phyloP scores from a whole-genome alignment of 2,888 invertebrate species.

The Fragum fragum region DNA sequence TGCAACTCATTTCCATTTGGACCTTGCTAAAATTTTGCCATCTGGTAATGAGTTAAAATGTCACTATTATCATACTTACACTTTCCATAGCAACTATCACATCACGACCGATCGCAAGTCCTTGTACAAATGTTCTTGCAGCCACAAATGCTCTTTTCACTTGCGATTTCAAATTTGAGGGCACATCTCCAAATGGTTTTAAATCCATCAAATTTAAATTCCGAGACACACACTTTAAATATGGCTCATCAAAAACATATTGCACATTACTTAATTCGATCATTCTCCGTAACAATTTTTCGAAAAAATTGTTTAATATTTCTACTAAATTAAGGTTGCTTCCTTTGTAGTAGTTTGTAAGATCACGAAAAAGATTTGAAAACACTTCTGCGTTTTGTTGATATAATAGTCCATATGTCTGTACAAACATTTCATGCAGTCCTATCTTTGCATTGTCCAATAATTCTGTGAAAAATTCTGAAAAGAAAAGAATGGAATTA shows the following conservation, averaged over 20 bases:
- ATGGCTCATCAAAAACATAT: conserved; percentile 93
- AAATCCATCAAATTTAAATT: conserved; percentile 94
- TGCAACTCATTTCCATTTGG: no score
- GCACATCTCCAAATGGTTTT: conserved; percentile 98
- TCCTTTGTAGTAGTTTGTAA: conserved; percentile 95
- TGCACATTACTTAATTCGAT: conserved; percentile 95
- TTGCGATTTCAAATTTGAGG: conserved; percentile 95
- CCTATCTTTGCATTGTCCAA: conserved; percentile 94
- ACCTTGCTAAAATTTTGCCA: no score
- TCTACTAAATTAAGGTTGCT: conserved; percentile 92
- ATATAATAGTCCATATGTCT: conserved; percentile 98
- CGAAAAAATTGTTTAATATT: conserved; percentile 97
- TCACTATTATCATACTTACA: conserved; percentile 71
- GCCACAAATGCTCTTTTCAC: conserved; percentile 97
- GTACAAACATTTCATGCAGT: conserved; percentile 98
- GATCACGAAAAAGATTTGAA: conserved; percentile 95
- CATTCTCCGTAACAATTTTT: conserved; percentile 97
- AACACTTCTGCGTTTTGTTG: conserved; percentile 97
- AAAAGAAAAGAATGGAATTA: conserved; percentile 82
- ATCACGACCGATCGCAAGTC: conserved; percentile 93
- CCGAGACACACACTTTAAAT: conserved; percentile 94
- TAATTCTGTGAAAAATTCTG: conserved; percentile 96
- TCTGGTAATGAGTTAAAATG: no score
- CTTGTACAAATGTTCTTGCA: conserved; percentile 97
- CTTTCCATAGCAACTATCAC: conserved; percentile 89